phyloP scores from a whole-genome alignment of 2,113 vertebrate species.

The Tachysurus fulvidraco region DNA sequence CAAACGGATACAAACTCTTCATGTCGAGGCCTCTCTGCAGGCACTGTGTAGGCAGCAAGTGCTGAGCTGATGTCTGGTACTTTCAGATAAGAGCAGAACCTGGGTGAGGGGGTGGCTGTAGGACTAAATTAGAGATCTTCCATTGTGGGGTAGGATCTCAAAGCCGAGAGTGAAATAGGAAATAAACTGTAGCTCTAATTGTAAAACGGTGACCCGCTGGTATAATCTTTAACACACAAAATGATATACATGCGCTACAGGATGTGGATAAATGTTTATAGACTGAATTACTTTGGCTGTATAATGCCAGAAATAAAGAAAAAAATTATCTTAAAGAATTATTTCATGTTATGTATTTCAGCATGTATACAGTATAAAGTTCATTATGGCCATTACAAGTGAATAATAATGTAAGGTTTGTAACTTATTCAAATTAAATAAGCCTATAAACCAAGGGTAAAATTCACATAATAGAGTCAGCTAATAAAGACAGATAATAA shows the following conservation, averaged over 20 bases:
- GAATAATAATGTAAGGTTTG: not conserved
- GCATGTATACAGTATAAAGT: not conserved
- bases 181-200: not conserved
- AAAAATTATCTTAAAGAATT: not conserved
- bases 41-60: constrained; percentile 9
- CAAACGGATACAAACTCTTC: not conserved
- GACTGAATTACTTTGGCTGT: not conserved
- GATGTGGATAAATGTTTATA: too few relatives aligned
- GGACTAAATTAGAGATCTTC: constrained; percentile 10
- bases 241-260: not conserved
- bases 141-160: constrained; percentile 1
- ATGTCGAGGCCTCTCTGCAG: constrained; percentile 15
- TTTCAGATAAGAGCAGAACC: constrained; percentile 21
- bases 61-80: constrained; percentile 14
- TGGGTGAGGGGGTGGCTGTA: constrained; percentile 19
- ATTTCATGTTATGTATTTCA: not conserved
- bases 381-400: not conserved
- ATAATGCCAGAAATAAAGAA: not conserved
- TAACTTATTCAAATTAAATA: constrained; percentile 24
- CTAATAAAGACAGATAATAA: constrained; percentile 24
- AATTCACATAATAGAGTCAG: not conserved
- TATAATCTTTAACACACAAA: not conserved
- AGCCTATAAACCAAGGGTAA: not conserved
- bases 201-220: not conserved
- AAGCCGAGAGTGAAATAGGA: not conserved